phyloP scores from a whole-genome alignment of 2,888 invertebrate species.

The Adelognathus sp. region DNA sequence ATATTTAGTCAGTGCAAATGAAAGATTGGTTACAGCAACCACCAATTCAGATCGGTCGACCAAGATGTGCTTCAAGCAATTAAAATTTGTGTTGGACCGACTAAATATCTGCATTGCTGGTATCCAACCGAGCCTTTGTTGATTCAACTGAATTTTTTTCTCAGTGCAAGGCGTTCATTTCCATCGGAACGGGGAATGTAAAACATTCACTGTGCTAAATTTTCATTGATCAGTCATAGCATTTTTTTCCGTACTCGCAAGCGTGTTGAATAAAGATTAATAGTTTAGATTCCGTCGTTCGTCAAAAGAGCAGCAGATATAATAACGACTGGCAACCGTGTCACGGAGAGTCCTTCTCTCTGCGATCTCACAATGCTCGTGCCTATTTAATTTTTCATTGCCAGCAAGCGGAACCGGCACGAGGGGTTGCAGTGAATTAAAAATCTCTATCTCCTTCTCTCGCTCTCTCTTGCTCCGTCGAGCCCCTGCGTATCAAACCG shows the following conservation, averaged over 20 bases:
- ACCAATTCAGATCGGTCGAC: too few species aligned
- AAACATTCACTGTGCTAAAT: neutral
- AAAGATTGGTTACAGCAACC: too few species aligned
- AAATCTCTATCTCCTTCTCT: constrained; percentile 66
- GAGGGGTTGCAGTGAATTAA: constrained; percentile 75
- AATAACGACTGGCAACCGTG: neutral
- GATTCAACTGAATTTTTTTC: too few species aligned
- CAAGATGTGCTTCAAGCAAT: too few species aligned
- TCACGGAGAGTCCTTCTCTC: neutral
- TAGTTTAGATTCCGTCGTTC: constrained; percentile 4
- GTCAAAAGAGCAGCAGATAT: constrained; percentile 15
- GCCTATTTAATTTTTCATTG: constrained; percentile 77
- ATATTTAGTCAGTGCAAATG: too few species aligned
- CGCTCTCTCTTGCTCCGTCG: constrained; percentile 30
- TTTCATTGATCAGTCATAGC: neutral
- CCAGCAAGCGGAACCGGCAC: constrained; percentile 58
- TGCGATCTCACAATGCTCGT: constrained; percentile 8
- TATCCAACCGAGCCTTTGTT: too few species aligned
- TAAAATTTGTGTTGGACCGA: too few species aligned
- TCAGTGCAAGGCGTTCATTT: neutral
- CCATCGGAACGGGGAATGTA: neutral
- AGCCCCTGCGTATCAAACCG: constrained; percentile 58
- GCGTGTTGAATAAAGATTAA: neutral
- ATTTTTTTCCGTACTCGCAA: neutral
- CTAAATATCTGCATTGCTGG: too few species aligned